Percentiles rank a stretch among this genome's conserved stretches.
These are phyloP conservation scores for Lepisosteus oculatus DNA, from an alignment of 2,113 vertebrate genomes.

Conservation along the genomic window DNA sequence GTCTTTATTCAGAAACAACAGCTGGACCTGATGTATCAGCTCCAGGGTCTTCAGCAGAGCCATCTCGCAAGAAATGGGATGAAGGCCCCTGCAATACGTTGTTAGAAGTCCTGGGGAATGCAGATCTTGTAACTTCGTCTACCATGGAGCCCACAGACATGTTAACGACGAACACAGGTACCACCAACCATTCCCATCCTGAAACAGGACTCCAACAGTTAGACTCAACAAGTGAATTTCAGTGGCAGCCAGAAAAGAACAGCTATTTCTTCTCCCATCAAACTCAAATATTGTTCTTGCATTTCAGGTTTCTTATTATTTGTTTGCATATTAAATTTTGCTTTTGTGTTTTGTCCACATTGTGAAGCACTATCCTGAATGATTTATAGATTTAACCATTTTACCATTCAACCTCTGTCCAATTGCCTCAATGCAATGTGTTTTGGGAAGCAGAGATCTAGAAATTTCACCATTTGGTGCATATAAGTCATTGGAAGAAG, in stretches of 20 bases:
- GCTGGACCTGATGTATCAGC: slow-evolving; percentile 14
- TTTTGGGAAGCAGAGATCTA: too few relatives aligned
- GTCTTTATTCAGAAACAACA: slow-evolving; percentile 13
- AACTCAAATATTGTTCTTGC: not conserved
- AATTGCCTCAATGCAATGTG: too few relatives aligned
- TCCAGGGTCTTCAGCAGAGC: slow-evolving; percentile 23
- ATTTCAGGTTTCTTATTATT: not conserved
- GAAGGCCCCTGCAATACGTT: slow-evolving; percentile 44
- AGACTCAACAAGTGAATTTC: not conserved
- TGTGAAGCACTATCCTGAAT: too few relatives aligned
- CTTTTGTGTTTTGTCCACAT: too few relatives aligned
- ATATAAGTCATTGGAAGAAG: too few relatives aligned
- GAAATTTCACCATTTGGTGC: too few relatives aligned
- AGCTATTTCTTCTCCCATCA: too few relatives aligned
- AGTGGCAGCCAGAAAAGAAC: too few relatives aligned
- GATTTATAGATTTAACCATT: too few relatives aligned
- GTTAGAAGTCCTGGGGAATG: slow-evolving; percentile 64
- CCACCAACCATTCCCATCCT: too few relatives aligned
- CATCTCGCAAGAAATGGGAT: slow-evolving; percentile 69
- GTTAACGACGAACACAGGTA: slow-evolving; percentile 27
- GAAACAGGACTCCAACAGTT: not conserved
- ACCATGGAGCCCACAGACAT: slow-evolving; percentile 41
- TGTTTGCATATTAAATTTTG: too few relatives aligned
- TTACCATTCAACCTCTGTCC: too few relatives aligned
- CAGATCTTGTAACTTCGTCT: slow-evolving; percentile 66